A percentile compares a stretch with the other conserved stretches of the same genome.
Conservation (phyloP, 2,113 vertebrate genomes). For the Tringa solitaria region DNA sequence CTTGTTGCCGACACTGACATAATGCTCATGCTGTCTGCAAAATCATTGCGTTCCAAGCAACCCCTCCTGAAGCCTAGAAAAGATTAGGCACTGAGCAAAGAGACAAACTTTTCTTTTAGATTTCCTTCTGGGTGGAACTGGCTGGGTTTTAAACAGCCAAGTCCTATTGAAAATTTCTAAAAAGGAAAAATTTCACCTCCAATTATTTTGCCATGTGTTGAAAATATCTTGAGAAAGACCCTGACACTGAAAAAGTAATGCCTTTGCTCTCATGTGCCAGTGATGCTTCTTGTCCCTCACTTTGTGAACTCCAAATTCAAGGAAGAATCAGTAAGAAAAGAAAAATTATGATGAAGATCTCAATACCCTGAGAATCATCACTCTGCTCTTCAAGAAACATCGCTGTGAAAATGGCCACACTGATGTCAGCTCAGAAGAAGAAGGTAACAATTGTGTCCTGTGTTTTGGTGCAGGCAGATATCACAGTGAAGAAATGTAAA, state of each 20-base stretch:
- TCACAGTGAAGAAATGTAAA: background rate
- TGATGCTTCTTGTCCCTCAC: background rate
- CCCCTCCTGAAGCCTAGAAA: background rate
- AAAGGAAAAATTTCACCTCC: background rate
- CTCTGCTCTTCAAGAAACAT: background rate
- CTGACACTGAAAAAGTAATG: background rate
- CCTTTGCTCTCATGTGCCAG: background rate
- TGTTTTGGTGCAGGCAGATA: background rate
- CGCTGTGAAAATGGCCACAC: background rate
- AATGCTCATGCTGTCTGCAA: background rate
- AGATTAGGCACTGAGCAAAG: background rate
- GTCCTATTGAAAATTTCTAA: background rate
- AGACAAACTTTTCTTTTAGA: background rate
- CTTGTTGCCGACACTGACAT: background rate
- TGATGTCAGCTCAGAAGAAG: background rate
- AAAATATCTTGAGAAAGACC: slow-evolving; percentile 26
- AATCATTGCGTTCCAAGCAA: background rate
- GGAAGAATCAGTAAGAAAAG: background rate
- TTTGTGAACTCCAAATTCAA: background rate
- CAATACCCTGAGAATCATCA: background rate
- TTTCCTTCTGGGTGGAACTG: background rate
- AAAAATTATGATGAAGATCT: background rate
- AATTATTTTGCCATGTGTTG: slow-evolving; percentile 4
- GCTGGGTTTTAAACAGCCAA: background rate
- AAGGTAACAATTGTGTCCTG: background rate